These are phyloP conservation scores for Chromoteleia sp. DNA, from an alignment of 2,888 invertebrate species.

Conservation along the genomic window DNA sequence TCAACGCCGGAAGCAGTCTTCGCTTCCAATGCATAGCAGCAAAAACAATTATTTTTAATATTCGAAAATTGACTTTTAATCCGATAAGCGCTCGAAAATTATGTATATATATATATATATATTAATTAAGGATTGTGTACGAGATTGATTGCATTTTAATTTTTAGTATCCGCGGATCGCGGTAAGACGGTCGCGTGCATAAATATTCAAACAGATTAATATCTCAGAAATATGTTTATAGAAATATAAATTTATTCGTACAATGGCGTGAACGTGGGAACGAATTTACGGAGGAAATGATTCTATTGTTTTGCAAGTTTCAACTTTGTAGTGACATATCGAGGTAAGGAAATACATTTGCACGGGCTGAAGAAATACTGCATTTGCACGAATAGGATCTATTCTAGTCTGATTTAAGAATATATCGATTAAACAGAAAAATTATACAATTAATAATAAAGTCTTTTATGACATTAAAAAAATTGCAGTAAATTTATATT, in stretches of 20 bases:
- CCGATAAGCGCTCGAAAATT: slow-evolving; percentile 2
- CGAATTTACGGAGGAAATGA: slow-evolving; percentile 40
- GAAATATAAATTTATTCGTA: slow-evolving; percentile 48
- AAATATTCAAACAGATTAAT: slow-evolving; percentile 61
- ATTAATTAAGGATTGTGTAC: slow-evolving; percentile 9
- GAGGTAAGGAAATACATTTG: neutral
- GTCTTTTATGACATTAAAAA: too few relatives aligned
- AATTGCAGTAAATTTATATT: too few relatives aligned
- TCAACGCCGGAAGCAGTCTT: neutral
- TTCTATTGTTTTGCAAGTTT: slow-evolving; percentile 44
- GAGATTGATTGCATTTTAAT: slow-evolving; percentile 43
- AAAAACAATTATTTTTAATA: slow-evolving; percentile 18
- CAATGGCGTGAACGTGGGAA: slow-evolving; percentile 57
- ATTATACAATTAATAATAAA: too few relatives aligned
- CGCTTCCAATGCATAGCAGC: too few relatives aligned
- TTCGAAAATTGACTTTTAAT: slow-evolving; percentile 33
- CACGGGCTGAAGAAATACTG: slow-evolving; percentile 1
- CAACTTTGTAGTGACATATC: slow-evolving; percentile 18
- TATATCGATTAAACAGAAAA: neutral
- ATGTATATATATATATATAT: too few relatives aligned
- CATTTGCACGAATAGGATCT: neutral
- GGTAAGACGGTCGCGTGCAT: slow-evolving; percentile 36
- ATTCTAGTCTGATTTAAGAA: neutral
- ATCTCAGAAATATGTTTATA: slow-evolving; percentile 58
- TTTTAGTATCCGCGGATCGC: slow-evolving; percentile 38